These are phyloP conservation scores for Barbus barbus DNA, from an alignment of 2,113 vertebrate species.

Conservation along the genomic window DNA sequence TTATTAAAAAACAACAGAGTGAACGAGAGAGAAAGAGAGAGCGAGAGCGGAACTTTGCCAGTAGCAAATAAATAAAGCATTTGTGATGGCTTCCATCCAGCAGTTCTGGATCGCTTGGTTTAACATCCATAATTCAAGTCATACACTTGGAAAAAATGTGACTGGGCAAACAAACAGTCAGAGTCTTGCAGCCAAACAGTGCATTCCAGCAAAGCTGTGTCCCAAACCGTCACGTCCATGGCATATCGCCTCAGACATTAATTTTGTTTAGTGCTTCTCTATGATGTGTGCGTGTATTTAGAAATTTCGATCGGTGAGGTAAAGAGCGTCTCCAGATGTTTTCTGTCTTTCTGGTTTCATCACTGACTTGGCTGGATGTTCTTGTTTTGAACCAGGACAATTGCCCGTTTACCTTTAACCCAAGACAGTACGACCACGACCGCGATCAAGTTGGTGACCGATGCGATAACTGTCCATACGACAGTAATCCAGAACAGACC, in stretches of 20 bases:
- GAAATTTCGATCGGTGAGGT: background rate
- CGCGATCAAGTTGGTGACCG: slow-evolving; percentile 92
- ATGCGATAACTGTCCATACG: slow-evolving; percentile 96
- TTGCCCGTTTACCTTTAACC: slow-evolving; percentile 93
- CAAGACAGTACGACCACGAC: slow-evolving; percentile 93
- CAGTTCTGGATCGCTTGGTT: slow-evolving; percentile 52
- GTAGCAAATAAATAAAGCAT: slow-evolving; percentile 55
- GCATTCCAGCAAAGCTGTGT: slow-evolving; percentile 54
- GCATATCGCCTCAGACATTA: background rate
- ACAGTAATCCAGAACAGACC: slow-evolving; percentile 92
- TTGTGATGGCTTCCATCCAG: slow-evolving; percentile 56
- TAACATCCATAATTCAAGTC: slow-evolving; percentile 62
- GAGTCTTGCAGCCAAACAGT: background rate
- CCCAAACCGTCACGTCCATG: slow-evolving; percentile 12
- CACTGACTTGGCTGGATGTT: slow-evolving; percentile 15
- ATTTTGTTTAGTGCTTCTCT: slow-evolving; percentile 31
- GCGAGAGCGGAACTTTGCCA: slow-evolving; percentile 55
- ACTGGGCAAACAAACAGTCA: slow-evolving; percentile 62
- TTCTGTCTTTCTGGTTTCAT: background rate
- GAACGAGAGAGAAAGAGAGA: background rate
- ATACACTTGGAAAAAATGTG: slow-evolving; percentile 63
- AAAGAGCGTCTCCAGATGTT: slow-evolving; percentile 28
- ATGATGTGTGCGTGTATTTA: slow-evolving; percentile 9
- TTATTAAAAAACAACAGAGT: background rate
- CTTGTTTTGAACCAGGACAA: slow-evolving; percentile 82